A percentile compares a stretch with the other conserved stretches of the same genome.
These are phyloP conservation scores for Oreocharis arfaki DNA, from an alignment of 2,113 vertebrate genomes.

Conservation along the genomic window DNA sequence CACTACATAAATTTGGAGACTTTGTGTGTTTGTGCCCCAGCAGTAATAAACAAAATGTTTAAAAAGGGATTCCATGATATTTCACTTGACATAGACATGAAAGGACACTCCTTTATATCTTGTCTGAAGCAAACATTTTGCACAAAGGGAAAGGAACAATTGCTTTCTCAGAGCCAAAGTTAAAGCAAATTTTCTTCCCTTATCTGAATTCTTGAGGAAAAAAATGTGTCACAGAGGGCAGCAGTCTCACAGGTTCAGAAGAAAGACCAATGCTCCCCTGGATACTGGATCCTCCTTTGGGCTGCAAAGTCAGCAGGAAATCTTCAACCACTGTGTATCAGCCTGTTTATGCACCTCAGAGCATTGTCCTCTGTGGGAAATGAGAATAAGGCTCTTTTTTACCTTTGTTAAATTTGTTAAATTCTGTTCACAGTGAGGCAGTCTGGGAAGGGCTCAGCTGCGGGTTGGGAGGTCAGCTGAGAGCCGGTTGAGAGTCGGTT, in stretches of 20 bases:
- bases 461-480: neutral
- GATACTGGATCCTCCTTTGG: neutral
- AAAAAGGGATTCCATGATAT: neutral
- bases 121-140: neutral
- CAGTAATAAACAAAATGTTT: neutral
- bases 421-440: neutral
- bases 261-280: neutral
- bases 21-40: fast-evolving
- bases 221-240: neutral
- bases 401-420: neutral
- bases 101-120: neutral
- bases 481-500: neutral
- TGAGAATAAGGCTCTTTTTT: neutral
- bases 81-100: neutral
- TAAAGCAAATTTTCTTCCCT: neutral
- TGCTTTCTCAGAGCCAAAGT: neutral
- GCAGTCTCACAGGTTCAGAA: neutral
- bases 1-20: neutral
- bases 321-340: neutral
- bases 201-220: neutral
- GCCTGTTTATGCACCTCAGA: neutral
- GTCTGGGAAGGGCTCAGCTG: neutral
- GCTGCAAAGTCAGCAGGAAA: neutral
- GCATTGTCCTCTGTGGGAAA: neutral
- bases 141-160: neutral